Base-by-base conservation (phyloP, 1,140 invertebrate species). In the Drosophila parabipectinata region DNA sequence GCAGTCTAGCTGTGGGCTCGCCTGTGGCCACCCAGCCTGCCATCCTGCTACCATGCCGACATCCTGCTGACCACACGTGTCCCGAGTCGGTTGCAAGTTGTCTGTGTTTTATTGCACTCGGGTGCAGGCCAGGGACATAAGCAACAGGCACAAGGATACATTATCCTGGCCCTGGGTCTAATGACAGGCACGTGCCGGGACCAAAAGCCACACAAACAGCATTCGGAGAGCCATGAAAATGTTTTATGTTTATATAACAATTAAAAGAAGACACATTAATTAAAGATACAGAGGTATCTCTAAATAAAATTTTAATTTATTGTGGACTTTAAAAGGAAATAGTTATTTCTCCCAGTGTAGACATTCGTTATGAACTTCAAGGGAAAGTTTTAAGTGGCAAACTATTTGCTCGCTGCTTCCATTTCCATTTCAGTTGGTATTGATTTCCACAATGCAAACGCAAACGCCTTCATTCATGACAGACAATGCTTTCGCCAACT, bases 21-120 rank as follows among this genome's bases (percentile, higher is more conserved):
- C 63, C 37, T 53, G 54, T 50, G 72, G 61, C 53, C 72, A 76
- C 51, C 48, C 34, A 37, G 1, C 34, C 14, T 44, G 32, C 10
- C 53, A 41, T 58, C 15, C 34, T 32, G 28, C 34, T 9, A 30
- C 14, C 7, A 7, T 32, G 3, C 24, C 54, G 28, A 15, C 37
- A 15, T 28, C 30, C 18, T 39, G 9, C 32, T 55, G 50, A 61
- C 69, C 69, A 61, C 62, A 67, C 62, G 63, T 72, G 66, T 54
- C 66, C 69, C 55, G 15, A 21, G 32, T 26, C 4, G 63, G 57
- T 48, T 53, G 37, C 12, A 34, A 41, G 55, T 48, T 72, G 69
- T 61, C 69, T 55, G 72, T 72, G 54, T 47, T 75, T 75, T 75
- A 75, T 55, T 75, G 62, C 57, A 41, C 61, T 47, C 28, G 28